These are phyloP conservation scores for Drosophila putrida DNA, from an alignment of 2,888 invertebrate genomes.

Conservation along the genomic window DNA sequence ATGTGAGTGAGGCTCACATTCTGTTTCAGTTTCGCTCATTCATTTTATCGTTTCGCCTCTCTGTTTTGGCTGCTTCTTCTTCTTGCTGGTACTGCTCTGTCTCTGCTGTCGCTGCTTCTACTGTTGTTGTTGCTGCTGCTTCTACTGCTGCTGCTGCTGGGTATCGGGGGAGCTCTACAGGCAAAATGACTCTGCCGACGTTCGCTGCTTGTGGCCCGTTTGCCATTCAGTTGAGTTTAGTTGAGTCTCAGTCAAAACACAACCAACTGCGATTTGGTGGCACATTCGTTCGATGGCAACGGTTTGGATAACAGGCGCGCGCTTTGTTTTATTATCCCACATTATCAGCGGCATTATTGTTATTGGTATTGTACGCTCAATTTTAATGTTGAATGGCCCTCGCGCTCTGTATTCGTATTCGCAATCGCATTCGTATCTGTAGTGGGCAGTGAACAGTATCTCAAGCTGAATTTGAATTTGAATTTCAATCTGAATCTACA, in stretches of 20 bases:
- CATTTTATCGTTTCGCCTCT: slow-evolving; percentile 61
- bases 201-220: slow-evolving; percentile 60
- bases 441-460: slow-evolving; percentile 46
- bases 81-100: slow-evolving; percentile 22
- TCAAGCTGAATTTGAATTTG: slow-evolving; percentile 22
- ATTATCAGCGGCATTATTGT: slow-evolving; percentile 84
- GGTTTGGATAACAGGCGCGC: slow-evolving; percentile 86
- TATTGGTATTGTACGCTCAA: slow-evolving; percentile 75
- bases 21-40: slow-evolving; percentile 67
- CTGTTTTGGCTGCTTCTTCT: slow-evolving; percentile 72
- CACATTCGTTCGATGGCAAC: slow-evolving; percentile 86
- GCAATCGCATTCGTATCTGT: slow-evolving; percentile 15
- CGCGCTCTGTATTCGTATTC: slow-evolving; percentile 38
- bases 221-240: slow-evolving; percentile 68
- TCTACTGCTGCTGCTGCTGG: slow-evolving; percentile 25
- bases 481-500: slow-evolving; percentile 12
- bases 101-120: slow-evolving; percentile 17
- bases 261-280: slow-evolving; percentile 85
- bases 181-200: slow-evolving; percentile 20
- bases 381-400: slow-evolving; percentile 61
- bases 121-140: slow-evolving; percentile 37
- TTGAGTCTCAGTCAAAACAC: slow-evolving; percentile 84
- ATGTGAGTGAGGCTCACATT: slow-evolving; percentile 51
- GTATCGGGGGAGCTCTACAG: slow-evolving; percentile 8
- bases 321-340: slow-evolving; percentile 85